phyloP scores from a whole-genome alignment of 2,797 vertebrate species.

The Sebastolobus altivelis region DNA sequence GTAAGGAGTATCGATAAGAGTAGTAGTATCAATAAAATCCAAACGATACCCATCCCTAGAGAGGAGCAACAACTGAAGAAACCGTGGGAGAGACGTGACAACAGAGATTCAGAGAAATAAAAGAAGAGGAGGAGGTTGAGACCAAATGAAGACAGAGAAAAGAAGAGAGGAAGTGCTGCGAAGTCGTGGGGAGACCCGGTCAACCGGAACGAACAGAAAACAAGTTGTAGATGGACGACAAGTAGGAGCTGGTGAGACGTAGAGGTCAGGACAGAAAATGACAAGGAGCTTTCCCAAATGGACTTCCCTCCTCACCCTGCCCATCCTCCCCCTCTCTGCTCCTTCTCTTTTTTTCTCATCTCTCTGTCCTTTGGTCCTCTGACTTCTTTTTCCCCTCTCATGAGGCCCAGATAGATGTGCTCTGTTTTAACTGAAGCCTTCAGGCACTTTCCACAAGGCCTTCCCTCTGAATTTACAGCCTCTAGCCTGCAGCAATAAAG shows the following conservation, averaged over 20 bases:
- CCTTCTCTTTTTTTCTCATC: background rate
- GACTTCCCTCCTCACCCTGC: background rate
- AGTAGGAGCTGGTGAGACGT: conserved; percentile 37
- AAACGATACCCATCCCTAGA: background rate
- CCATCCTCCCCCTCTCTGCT: background rate
- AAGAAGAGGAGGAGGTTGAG: background rate
- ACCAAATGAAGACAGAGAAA: conserved; percentile 10
- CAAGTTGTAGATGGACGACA: conserved; percentile 56
- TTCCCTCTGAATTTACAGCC: conserved; percentile 40
- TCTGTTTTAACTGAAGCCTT: conserved; percentile 34
- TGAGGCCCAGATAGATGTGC: conserved; percentile 23
- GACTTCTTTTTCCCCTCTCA: background rate
- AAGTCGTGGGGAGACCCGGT: conserved; percentile 35
- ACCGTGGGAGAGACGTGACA: no score
- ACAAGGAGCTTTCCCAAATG: conserved; percentile 57
- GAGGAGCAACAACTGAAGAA: background rate
- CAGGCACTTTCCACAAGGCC: conserved; percentile 15
- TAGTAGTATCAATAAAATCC: no score
- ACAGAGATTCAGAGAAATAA: background rate
- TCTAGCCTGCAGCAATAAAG: conserved; percentile 21
- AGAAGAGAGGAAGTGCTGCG: background rate
- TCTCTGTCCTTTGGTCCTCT: background rate
- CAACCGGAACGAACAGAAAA: conserved; percentile 49
- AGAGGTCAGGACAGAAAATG: conserved; percentile 51
- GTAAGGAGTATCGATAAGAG: no score